Evolutionary conservation across 2,888 invertebrate species (phyloP), one percentile per base, ranked within the genome.

Genomic region (Ophion obscuratus): DNA sequence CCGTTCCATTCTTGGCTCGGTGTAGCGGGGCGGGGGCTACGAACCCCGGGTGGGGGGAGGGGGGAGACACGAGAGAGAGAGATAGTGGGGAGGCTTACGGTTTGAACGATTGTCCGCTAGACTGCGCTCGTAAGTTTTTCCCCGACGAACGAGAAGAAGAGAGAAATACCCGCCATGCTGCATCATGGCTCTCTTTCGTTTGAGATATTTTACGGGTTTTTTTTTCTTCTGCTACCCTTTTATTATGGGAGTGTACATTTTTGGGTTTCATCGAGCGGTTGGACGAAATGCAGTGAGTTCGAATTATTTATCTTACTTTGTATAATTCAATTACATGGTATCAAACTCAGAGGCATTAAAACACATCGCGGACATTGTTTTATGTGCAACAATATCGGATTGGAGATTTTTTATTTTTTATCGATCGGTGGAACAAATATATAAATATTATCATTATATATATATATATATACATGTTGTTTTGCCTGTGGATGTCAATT

Each of bases 81-180:
- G 57, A 67, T 78, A 70, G 92, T 73, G 91, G 93, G 93, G 93
- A 92, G 92, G 90, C 93, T 89, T 90, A 87, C 82, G 88, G 91
- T 92, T 94, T 93, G 90, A 90, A 78, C 89, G 90, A 91, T 91
- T 88, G 89, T 88, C 92, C 93, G 93, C 90, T 91, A 94, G 94
- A 93, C 92, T 88, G 92, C 93, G 94, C 93, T 91, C 88, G 87
- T 83, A 85, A 87, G 86, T 87, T 87, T 84, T 81, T 40, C 10
- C 53, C 14, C 81, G 86, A 81, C 84, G 61, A 81, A 84, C 70
- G 68, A 78, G 75, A 68, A 20, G 75, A 1, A 40, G 61, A 10
- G 59, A 59, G 17, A 9, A 57, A 27, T 31, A 61, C 17, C 44
- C 81, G 81, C 87, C 85, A 84, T 81, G 79, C 83, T 79, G 64